Evolutionary conservation across 2,797 vertebrate genomes (phyloP).

Genomic region (Myotis myotis): DNA sequence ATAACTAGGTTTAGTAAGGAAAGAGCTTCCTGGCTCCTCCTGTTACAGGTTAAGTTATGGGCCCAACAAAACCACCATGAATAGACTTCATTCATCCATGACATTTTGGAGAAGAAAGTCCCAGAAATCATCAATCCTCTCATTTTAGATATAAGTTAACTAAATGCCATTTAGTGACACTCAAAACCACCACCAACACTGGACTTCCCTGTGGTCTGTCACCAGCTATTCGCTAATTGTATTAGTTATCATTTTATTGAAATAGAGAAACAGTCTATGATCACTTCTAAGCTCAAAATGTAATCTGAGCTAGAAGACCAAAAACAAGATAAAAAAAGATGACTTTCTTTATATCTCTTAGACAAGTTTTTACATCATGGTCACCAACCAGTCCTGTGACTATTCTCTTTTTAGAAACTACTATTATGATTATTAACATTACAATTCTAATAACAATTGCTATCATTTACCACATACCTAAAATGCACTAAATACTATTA

Average conservation of each 20-base stretch:
- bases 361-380: neutral
- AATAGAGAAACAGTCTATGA: neutral
- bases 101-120: neutral
- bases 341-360: neutral
- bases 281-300: conserved; percentile 7
- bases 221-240: neutral
- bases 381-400: neutral
- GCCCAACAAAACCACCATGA: neutral
- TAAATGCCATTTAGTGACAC: neutral
- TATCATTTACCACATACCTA: conserved; percentile 45
- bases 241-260: neutral
- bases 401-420: conserved; percentile 17
- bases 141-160: neutral
- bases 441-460: conserved; percentile 10
- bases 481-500: conserved; percentile 23
- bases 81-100: neutral
- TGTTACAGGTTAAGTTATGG: neutral
- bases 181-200: neutral
- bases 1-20: neutral
- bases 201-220: neutral
- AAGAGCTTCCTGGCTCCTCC: neutral
- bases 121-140: conserved; percentile 3
- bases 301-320: neutral
- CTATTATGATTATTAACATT: neutral
- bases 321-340: neutral